Conservation (phyloP, 2,797 vertebrate genomes). For the Margarornis squamiger region DNA sequence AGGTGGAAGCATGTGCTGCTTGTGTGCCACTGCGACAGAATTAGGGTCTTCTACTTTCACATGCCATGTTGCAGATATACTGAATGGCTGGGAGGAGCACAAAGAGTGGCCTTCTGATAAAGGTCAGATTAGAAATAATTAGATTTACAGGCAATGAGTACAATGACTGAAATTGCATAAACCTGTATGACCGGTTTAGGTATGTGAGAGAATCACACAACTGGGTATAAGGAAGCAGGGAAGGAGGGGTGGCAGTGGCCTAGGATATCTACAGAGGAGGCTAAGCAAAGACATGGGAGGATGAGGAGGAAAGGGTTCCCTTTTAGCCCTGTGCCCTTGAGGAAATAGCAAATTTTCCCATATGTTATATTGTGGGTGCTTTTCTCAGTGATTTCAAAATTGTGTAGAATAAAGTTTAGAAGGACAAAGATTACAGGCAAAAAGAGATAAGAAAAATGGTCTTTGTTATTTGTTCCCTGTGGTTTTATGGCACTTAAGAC, state of each 20-base stretch:
- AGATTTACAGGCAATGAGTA: neutral
- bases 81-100: neutral
- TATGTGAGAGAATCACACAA: neutral
- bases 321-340: neutral
- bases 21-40: neutral
- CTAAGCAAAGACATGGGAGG: neutral
- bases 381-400: neutral
- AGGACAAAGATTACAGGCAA: neutral
- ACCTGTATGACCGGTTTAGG: conserved; percentile 57
- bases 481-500: neutral
- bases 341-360: neutral
- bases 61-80: neutral
- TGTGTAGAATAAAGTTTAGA: neutral
- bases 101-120: neutral
- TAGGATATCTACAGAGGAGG: neutral
- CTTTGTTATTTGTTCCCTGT: neutral
- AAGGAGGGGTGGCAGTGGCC: neutral
- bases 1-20: neutral
- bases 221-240: conserved; percentile 22
- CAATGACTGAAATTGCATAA: neutral
- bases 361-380: fast-evolving
- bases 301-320: neutral
- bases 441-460: neutral
- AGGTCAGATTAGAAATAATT: neutral
- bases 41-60: neutral